Evolutionary conservation across 2,113 vertebrate species (phyloP).

Genomic region (Oreochromis aureus): DNA sequence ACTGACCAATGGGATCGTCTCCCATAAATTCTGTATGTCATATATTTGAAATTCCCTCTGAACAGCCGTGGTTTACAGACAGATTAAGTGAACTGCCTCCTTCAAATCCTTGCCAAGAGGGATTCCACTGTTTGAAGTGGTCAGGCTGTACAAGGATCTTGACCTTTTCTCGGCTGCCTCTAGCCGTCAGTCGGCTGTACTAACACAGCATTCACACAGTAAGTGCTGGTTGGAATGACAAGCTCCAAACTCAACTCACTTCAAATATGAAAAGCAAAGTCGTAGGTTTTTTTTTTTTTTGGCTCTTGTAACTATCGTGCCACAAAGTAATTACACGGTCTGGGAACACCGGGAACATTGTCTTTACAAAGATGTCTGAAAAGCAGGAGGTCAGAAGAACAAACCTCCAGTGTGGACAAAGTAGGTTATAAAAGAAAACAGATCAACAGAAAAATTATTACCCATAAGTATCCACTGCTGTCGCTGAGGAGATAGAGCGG

Average conservation of each 20-base stretch:
- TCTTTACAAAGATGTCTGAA: not conserved
- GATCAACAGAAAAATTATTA: not conserved
- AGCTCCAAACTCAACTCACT: not conserved
- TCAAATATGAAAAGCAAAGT: not conserved
- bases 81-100: slow-evolving; percentile 11
- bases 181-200: not conserved
- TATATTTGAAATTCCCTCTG: slow-evolving; percentile 5
- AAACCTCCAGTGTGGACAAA: not conserved
- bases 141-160: slow-evolving; percentile 28
- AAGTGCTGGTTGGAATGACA: not conserved
- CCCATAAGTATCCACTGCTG: not conserved
- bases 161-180: slow-evolving; percentile 30
- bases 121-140: slow-evolving; percentile 39
- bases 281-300: not conserved
- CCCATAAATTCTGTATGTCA: not conserved
- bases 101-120: slow-evolving; percentile 34
- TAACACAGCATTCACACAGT: not conserved
- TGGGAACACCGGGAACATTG: not conserved
- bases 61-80: not conserved
- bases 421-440: not conserved
- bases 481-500: not conserved
- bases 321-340: not conserved
- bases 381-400: not conserved
- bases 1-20: not conserved
- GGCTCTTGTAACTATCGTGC: not conserved